Evolutionary conservation across 1,140 invertebrate genomes (phyloP).

Genomic region (Galleria mellonella): DNA sequence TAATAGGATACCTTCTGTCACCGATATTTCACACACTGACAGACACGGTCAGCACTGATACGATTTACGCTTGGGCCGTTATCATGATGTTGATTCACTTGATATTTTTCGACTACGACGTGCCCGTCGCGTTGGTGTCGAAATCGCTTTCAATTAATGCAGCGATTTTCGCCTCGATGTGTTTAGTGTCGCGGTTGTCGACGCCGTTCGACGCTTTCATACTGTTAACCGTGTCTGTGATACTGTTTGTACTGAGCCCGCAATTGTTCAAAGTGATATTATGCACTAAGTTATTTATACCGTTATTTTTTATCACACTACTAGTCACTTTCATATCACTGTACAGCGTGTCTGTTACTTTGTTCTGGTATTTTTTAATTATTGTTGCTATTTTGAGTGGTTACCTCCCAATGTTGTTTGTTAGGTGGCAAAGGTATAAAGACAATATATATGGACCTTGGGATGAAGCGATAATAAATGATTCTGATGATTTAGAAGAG

Average conservation of each 20-base stretch:
- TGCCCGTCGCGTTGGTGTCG: slow-evolving; percentile 85
- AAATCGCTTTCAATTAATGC: slow-evolving; percentile 92
- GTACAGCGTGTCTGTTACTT: slow-evolving; percentile 74
- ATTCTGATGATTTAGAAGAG: slow-evolving; percentile 73
- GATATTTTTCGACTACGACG: slow-evolving; percentile 93
- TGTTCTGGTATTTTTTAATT: slow-evolving; percentile 77
- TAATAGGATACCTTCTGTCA: slow-evolving; percentile 90
- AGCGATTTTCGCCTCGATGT: slow-evolving; percentile 94
- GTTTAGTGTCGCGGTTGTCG: slow-evolving; percentile 91
- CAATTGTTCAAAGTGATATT: slow-evolving; percentile 80
- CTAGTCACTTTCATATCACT: slow-evolving; percentile 72
- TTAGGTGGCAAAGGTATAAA: slow-evolving; percentile 88
- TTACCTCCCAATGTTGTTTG: slow-evolving; percentile 87
- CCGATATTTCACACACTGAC: slow-evolving; percentile 96
- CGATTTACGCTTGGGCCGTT: slow-evolving; percentile 93
- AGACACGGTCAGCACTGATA: slow-evolving; percentile 96
- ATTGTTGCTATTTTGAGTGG: slow-evolving; percentile 80
- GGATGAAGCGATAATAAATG: slow-evolving; percentile 90
- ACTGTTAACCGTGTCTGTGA: slow-evolving; percentile 88
- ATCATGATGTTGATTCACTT: slow-evolving; percentile 92
- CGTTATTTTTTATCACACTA: slow-evolving; percentile 36
- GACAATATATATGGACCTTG: slow-evolving; percentile 97
- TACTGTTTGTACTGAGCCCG: slow-evolving; percentile 92
- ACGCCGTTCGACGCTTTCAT: slow-evolving; percentile 91
- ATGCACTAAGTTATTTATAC: slow-evolving; percentile 48